A percentile compares a stretch with the other conserved stretches of the same genome.
Evolutionary conservation across 1,140 invertebrate species (phyloP).

Genomic region (Lordiphosa collinella): DNA sequence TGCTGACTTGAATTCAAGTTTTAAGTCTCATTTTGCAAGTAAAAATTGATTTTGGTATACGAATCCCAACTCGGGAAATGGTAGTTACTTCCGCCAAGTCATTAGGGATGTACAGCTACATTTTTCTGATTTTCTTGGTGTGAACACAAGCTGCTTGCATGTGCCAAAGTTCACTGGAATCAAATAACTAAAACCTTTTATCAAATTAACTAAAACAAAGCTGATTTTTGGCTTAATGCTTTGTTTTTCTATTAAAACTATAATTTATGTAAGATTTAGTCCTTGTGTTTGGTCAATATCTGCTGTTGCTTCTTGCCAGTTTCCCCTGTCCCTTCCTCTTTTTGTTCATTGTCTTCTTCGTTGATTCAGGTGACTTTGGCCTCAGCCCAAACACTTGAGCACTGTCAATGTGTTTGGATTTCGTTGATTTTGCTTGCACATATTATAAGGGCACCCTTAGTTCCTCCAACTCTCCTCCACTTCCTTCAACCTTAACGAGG

Average conservation of each 20-base stretch:
- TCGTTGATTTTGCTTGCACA: constrained; percentile 45
- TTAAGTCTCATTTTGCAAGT: neutral
- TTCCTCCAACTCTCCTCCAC: no score
- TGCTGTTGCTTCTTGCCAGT: neutral
- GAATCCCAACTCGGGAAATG: neutral
- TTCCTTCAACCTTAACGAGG: neutral
- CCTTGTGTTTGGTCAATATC: no score
- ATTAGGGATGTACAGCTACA: no score
- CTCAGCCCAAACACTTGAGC: constrained; percentile 44
- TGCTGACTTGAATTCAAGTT: constrained; percentile 23
- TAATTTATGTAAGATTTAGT: no score
- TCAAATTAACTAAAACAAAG: no score
- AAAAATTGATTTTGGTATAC: neutral
- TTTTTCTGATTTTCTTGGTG: no score
- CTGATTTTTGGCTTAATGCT: no score
- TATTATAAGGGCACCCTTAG: constrained; percentile 9
- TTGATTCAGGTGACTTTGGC: neutral
- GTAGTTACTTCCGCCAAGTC: no score
- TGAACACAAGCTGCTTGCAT: no score
- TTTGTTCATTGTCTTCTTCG: neutral
- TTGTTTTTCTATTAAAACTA: no score
- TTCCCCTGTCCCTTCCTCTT: neutral
- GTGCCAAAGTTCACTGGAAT: no score
- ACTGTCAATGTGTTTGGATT: constrained; percentile 63
- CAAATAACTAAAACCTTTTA: no score